Base-by-base conservation (phyloP, 2,888 invertebrate species). In the Cyclophora punctaria region DNA sequence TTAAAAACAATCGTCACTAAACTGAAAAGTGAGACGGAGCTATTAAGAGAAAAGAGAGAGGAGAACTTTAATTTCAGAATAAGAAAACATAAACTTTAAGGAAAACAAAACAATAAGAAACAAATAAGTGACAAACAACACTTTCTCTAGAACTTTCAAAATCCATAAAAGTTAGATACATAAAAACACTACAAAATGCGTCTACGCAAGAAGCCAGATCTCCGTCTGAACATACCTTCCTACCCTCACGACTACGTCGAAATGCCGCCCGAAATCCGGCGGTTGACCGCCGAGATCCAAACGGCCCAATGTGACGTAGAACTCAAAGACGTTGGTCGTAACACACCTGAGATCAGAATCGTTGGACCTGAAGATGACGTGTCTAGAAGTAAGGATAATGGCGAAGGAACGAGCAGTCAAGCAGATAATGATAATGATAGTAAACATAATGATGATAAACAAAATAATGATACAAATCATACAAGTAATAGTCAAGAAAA, bases 181-280 rank as follows among this genome's bases (percentile, higher is more conserved):
- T n/a, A 37, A 37, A 37, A 5, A 37, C 5, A 37, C 0, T 6
- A 34, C n/a, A 64, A 63, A 52, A 84, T 83, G 81, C 75, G 80
- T 50, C 45, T 68, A 0, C 62, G 84, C 47, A 88, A 84, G 64
- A 87, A 79, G 48, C 78, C 85, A 45, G 79, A 84, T 65, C 67
- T 88, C n/a, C 66, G 77, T 0, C 5, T 87, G 34, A 50, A 75
- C 3, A 84, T 88, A 48, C 80, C 82, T 0, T 72, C 80, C 0
- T 83, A 80, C 50, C 80, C 84, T 2, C 69, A 74, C 4, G 87
- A 84, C 43, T 87, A 85, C 61, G 87, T 83, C 0, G 76, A 82
- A 65, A 86, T 87, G 85, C 86, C 87, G 2, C 58, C 62, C 5
- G 79, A 78, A 33, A 73, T 78, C 0, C 71, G 70, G 43, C 58